Percentiles rank a stretch among this genome's conserved stretches.
phyloP scores from a whole-genome alignment of 2,797 vertebrate species.

The Sphaeramia orbicularis region DNA sequence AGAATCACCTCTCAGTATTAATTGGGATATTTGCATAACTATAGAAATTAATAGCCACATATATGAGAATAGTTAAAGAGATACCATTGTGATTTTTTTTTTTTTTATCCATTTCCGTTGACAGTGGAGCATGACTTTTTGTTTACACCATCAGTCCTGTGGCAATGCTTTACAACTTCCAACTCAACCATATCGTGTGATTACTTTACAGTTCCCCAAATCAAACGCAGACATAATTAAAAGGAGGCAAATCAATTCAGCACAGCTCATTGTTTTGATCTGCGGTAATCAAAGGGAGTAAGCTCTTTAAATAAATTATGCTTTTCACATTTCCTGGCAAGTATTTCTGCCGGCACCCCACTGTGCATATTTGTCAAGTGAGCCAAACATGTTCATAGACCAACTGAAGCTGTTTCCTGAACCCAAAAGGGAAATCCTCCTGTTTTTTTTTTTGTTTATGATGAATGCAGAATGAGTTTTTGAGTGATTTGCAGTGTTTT shows the following conservation, averaged over 20 bases:
- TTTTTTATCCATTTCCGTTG: conserved; percentile 42
- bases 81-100: conserved; percentile 29
- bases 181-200: conserved; percentile 48
- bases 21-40: conserved; percentile 68
- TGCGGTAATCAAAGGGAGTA: conserved; percentile 62
- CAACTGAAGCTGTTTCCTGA: conserved; percentile 22
- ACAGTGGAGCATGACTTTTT: conserved; percentile 45
- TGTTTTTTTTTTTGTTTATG: neutral
- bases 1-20: conserved; percentile 53
- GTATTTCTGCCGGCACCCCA: conserved; percentile 30
- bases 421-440: neutral
- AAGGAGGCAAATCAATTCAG: conserved; percentile 55
- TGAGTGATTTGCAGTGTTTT: neutral
- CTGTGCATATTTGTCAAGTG: conserved; percentile 42
- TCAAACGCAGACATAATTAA: conserved; percentile 60
- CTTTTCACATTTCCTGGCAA: conserved; percentile 51
- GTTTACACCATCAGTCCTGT: conserved; percentile 35
- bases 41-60: conserved; percentile 45
- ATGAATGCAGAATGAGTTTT: neutral
- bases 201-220: conserved; percentile 42
- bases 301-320: conserved; percentile 65
- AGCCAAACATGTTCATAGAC: conserved; percentile 40
- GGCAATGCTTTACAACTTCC: conserved; percentile 35
- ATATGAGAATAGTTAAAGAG: conserved; percentile 48
- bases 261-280: conserved; percentile 65